These are phyloP conservation scores for Muscina levida DNA, from an alignment of 2,888 invertebrate genomes.

Conservation along the genomic window DNA sequence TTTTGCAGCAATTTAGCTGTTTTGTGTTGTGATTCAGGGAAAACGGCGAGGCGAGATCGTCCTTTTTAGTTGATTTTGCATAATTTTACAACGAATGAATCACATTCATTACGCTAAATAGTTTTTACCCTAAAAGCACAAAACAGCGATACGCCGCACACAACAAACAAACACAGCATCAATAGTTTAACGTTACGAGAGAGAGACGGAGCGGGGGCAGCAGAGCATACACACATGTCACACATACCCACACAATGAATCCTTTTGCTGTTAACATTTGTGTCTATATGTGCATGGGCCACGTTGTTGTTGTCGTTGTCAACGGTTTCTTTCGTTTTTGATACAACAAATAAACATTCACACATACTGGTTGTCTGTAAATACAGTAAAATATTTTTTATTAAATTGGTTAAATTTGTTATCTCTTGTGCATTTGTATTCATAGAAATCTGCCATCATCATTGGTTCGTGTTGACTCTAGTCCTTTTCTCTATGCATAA, in stretches of 20 bases:
- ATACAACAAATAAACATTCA: too few species aligned
- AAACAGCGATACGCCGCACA: too few species aligned
- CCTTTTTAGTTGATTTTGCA: slow-evolving; percentile 52
- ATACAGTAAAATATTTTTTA: slow-evolving; percentile 31
- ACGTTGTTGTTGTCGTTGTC: too few species aligned
- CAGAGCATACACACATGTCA: too few species aligned
- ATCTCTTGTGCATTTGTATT: slow-evolving; percentile 3
- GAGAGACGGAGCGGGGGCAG: too few species aligned
- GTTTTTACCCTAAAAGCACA: slow-evolving; percentile 39
- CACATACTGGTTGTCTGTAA: slow-evolving; percentile 11
- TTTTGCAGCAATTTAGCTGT: not conserved
- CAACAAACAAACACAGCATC: too few species aligned
- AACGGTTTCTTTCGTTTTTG: too few species aligned
- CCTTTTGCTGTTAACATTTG: too few species aligned
- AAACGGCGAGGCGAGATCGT: not conserved
- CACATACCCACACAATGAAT: too few species aligned
- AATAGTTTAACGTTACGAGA: too few species aligned
- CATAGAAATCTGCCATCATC: slow-evolving; percentile 14
- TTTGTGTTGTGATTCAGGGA: slow-evolving; percentile 14
- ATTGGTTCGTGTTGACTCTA: not conserved
- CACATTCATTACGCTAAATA: slow-evolving; percentile 63
- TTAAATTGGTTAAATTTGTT: slow-evolving; percentile 31
- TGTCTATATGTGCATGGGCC: too few species aligned
- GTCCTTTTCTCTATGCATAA: not conserved
- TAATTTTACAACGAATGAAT: slow-evolving; percentile 61